Conservation (phyloP, 2,888 invertebrate genomes). For the Drosophila melanosoma region DNA sequence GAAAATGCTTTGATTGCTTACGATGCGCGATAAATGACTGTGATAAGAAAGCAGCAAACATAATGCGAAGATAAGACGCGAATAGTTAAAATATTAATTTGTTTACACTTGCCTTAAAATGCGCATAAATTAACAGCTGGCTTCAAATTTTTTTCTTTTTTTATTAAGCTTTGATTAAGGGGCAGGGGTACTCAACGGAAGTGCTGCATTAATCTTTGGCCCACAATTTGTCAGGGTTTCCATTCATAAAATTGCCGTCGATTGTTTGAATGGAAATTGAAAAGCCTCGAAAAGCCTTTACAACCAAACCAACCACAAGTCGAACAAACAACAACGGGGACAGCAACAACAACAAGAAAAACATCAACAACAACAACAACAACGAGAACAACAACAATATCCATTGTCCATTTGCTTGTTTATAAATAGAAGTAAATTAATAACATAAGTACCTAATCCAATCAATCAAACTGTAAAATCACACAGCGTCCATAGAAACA, state of each 20-base stretch:
- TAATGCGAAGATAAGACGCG: slow-evolving; percentile 50
- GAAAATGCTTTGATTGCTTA: slow-evolving; percentile 69
- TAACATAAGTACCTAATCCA: slow-evolving; percentile 84
- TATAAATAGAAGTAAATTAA: slow-evolving; percentile 82
- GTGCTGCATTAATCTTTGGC: slow-evolving; percentile 70
- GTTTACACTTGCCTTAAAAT: slow-evolving; percentile 63
- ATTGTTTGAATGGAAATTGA: slow-evolving; percentile 69
- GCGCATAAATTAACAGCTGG: slow-evolving; percentile 43
- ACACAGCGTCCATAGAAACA: slow-evolving; percentile 70
- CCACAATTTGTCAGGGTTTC: slow-evolving; percentile 69
- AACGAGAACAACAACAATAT: slow-evolving; percentile 37
- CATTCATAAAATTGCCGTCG: slow-evolving; percentile 65
- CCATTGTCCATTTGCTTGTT: slow-evolving; percentile 76
- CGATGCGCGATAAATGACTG: slow-evolving; percentile 45
- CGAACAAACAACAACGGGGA: slow-evolving; percentile 12
- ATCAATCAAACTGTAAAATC: slow-evolving; percentile 83
- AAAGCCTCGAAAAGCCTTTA: slow-evolving; percentile 42
- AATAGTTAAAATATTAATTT: slow-evolving; percentile 69
- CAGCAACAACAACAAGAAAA: background rate
- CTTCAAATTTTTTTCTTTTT: background rate
- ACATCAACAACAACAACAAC: slow-evolving; percentile 35
- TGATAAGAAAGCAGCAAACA: slow-evolving; percentile 33
- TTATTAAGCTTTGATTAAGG: background rate
- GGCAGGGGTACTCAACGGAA: slow-evolving; percentile 50
- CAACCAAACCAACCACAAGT: slow-evolving; percentile 17